Percentiles rank a stretch among this genome's conserved stretches.
These are phyloP conservation scores for Mystacornis crossleyi DNA, from an alignment of 2,113 vertebrate genomes.

Conservation along the genomic window DNA sequence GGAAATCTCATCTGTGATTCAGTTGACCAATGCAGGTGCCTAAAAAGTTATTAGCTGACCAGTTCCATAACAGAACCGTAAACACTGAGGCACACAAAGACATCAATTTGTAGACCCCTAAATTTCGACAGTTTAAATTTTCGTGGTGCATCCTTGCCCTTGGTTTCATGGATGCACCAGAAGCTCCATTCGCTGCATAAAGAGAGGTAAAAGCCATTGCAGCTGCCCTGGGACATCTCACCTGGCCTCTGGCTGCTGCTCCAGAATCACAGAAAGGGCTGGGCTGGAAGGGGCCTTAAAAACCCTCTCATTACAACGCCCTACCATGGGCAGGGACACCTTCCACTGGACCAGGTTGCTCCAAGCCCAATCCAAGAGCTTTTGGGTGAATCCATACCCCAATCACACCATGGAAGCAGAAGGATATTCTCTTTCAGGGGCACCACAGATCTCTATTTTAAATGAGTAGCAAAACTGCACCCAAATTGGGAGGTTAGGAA, in stretches of 20 bases:
- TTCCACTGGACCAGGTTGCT: background rate
- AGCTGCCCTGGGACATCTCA: background rate
- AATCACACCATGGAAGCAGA: accelerated
- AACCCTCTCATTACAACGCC: background rate
- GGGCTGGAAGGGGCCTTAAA: background rate
- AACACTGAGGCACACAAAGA: background rate
- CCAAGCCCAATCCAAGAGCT: background rate
- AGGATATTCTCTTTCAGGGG: background rate
- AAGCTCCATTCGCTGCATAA: background rate
- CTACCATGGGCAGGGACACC: background rate
- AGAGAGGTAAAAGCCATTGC: background rate
- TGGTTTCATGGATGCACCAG: background rate
- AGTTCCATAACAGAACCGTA: background rate
- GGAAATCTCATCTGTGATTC: background rate
- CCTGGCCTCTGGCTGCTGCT: background rate
- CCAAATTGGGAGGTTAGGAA: background rate
- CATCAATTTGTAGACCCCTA: background rate
- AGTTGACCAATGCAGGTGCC: background rate
- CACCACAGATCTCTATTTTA: background rate
- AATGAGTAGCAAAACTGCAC: background rate
- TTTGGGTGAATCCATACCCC: background rate
- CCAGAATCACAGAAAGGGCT: background rate
- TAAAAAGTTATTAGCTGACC: background rate
- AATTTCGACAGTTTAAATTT: background rate
- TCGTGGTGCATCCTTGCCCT: background rate